Conservation (phyloP, 2,888 invertebrate species). For the Pristionchus entomophagus region DNA sequence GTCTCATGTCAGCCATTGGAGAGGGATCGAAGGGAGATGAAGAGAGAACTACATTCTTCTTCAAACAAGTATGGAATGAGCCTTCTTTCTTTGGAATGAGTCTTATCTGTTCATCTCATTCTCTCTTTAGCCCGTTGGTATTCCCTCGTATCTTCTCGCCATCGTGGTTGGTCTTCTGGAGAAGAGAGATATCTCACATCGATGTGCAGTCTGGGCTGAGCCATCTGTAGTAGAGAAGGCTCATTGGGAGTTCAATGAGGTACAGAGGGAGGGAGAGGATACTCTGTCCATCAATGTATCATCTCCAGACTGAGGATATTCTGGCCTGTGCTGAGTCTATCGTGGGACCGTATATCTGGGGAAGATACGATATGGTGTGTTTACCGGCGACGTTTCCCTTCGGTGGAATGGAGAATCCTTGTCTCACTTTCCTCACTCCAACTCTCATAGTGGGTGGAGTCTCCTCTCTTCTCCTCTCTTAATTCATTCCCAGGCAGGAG, state of each 20-base stretch:
- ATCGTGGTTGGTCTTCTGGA: slow-evolving; percentile 89
- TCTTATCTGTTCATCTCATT: no score
- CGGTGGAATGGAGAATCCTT: slow-evolving; percentile 98
- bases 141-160: slow-evolving; percentile 91
- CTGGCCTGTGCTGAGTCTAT: slow-evolving; percentile 63
- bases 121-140: slow-evolving; percentile 86
- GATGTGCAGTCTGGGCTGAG: slow-evolving; percentile 89
- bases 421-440: slow-evolving; percentile 94
- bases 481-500: slow-evolving; percentile 85
- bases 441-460: slow-evolving; percentile 86
- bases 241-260: slow-evolving; percentile 90
- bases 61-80: slow-evolving; percentile 60
- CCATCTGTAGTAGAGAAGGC: slow-evolving; percentile 87
- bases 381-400: slow-evolving; percentile 94
- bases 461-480: no score
- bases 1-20: slow-evolving; percentile 88
- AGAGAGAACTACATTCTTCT: slow-evolving; percentile 65
- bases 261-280: slow-evolving; percentile 40
- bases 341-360: slow-evolving; percentile 73
- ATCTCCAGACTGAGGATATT: slow-evolving; percentile 66
- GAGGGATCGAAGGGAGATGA: slow-evolving; percentile 63
- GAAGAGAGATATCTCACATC: slow-evolving; percentile 75
- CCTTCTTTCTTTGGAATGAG: no score
- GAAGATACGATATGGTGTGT: slow-evolving; percentile 80
- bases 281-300: background rate